A percentile compares a stretch with the other conserved stretches of the same genome.
Conservation (phyloP, 2,888 invertebrate species). For the Leptothorax acervorum region DNA sequence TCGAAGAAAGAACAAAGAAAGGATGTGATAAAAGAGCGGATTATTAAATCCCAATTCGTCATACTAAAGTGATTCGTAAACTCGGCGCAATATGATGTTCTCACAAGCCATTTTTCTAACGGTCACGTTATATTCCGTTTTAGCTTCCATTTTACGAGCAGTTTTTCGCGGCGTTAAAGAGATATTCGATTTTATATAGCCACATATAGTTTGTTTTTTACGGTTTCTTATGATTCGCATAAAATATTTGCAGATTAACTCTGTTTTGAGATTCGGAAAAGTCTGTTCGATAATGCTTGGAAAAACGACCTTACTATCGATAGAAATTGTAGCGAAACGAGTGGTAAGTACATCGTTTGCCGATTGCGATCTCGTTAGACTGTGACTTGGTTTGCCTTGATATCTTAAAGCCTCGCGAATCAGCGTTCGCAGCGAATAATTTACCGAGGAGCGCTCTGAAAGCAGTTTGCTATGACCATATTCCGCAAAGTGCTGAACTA, state of each 20-base stretch:
- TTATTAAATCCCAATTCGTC: constrained; percentile 71
- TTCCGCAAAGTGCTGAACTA: constrained; percentile 63
- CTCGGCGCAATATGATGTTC: constrained; percentile 54
- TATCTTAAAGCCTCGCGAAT: constrained; percentile 15
- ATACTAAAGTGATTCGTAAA: constrained; percentile 73
- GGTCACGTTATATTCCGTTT: constrained; percentile 63
- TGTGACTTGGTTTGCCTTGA: constrained; percentile 11
- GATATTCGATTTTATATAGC: constrained; percentile 65
- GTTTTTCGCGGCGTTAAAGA: constrained; percentile 53
- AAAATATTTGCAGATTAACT: constrained; percentile 12
- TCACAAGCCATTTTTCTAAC: constrained; percentile 73
- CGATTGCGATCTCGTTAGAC: not conserved
- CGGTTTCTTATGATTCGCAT: not conserved
- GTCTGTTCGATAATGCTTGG: not conserved
- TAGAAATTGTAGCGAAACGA: constrained; percentile 13
- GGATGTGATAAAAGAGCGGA: constrained; percentile 31
- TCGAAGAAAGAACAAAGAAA: not conserved
- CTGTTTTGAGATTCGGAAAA: not conserved
- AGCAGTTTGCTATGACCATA: constrained; percentile 66
- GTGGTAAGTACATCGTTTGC: not conserved
- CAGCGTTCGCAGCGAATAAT: constrained; percentile 52
- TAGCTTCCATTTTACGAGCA: constrained; percentile 67
- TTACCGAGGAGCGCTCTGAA: constrained; percentile 63
- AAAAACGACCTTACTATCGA: not conserved
- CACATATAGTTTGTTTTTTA: constrained; percentile 43